Percentiles rank a stretch among this genome's conserved stretches.
Evolutionary conservation across 2,888 invertebrate species (phyloP).

Genomic region (Diplazon laetatorius): DNA sequence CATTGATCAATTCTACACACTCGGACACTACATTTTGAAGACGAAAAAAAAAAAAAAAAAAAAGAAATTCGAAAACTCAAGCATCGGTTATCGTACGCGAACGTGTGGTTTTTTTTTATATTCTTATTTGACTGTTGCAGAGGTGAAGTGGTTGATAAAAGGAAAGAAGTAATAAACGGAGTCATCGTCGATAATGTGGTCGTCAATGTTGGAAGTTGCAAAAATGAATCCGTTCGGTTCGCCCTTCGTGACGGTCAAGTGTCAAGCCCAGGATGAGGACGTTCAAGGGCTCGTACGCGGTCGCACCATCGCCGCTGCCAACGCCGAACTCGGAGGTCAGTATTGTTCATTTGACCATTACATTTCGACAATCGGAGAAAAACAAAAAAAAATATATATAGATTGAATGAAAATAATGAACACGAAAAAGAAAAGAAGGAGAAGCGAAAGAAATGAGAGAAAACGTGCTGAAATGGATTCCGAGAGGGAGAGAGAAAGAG

Average conservation of each 20-base stretch:
- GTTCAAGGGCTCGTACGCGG: slow-evolving; percentile 77
- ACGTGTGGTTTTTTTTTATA: slow-evolving; percentile 38
- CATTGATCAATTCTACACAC: not conserved
- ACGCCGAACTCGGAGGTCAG: slow-evolving; percentile 79
- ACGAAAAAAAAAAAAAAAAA: not conserved
- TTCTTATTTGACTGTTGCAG: slow-evolving; percentile 62
- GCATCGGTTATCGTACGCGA: slow-evolving; percentile 8
- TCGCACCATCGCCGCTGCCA: slow-evolving; percentile 81
- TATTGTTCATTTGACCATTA: slow-evolving; percentile 56
- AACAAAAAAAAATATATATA: not conserved
- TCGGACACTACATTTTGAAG: slow-evolving; percentile 3
- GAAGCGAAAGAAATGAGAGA: no score
- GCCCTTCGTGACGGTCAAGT: slow-evolving; percentile 79
- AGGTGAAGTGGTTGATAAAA: slow-evolving; percentile 62
- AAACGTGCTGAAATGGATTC: no score
- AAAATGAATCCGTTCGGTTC: slow-evolving; percentile 82
- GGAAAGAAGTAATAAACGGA: slow-evolving; percentile 43
- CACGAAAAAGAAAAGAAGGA: not conserved
- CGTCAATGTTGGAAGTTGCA: slow-evolving; percentile 81
- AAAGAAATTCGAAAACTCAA: not conserved
- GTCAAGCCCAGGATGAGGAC: slow-evolving; percentile 78
- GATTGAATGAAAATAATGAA: not conserved
- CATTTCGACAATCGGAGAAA: not conserved
- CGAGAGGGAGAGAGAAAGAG: no score
- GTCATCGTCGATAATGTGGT: slow-evolving; percentile 79